A percentile compares a stretch with the other conserved stretches of the same genome.
Evolutionary conservation across 2,888 invertebrate species (phyloP).

Genomic region (Ectobius pallidus): DNA sequence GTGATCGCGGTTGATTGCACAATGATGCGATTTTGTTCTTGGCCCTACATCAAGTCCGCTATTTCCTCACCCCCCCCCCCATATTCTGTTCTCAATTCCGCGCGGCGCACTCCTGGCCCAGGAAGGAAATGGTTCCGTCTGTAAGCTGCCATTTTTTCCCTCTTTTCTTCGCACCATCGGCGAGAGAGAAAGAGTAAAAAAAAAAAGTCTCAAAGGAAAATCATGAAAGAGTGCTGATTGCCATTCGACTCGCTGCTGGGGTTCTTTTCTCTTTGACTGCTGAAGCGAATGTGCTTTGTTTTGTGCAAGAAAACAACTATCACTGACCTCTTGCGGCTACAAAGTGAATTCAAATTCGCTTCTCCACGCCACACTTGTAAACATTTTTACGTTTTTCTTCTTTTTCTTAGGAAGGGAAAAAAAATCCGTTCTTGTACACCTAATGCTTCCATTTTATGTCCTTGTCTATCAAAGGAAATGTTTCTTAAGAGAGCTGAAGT

Average conservation of each 20-base stretch:
- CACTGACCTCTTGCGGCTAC: too few relatives aligned
- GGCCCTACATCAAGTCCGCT: too few relatives aligned
- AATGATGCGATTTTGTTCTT: not conserved
- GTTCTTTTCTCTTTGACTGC: conserved; percentile 26
- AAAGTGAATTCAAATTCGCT: too few relatives aligned
- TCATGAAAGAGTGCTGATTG: conserved; percentile 34
- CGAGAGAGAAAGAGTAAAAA: too few relatives aligned
- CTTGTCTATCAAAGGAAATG: too few relatives aligned
- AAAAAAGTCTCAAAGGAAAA: conserved; percentile 36
- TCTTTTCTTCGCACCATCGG: not conserved
- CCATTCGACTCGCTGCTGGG: conserved; percentile 5
- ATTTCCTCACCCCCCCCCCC: not conserved
- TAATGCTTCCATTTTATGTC: too few relatives aligned
- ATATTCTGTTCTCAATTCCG: not conserved
- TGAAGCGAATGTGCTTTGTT: not conserved
- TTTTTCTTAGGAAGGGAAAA: too few relatives aligned
- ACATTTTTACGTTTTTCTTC: too few relatives aligned
- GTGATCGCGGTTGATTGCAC: too few relatives aligned
- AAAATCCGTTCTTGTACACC: too few relatives aligned
- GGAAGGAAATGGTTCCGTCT: conserved; percentile 29
- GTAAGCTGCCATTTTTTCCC: conserved; percentile 21
- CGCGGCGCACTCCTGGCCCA: not conserved
- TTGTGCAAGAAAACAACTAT: not conserved
- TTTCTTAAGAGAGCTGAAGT: too few relatives aligned
- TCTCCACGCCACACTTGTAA: too few relatives aligned